Percentiles rank a stretch among this genome's conserved stretches.
Conservation (phyloP, 2,113 vertebrate species). For the Myiozetetes cayanensis region DNA sequence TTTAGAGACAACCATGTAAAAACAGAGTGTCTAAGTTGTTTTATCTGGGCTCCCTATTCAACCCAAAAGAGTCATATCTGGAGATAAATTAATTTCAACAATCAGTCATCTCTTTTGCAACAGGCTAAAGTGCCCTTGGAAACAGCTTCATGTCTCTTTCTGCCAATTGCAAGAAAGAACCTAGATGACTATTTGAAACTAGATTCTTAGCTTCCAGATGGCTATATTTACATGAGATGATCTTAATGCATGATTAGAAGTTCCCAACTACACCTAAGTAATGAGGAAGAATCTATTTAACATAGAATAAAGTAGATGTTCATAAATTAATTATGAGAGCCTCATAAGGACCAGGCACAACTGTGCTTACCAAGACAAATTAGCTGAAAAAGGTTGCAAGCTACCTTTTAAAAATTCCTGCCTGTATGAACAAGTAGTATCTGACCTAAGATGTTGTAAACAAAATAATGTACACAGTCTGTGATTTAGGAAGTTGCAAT, state of each 20-base stretch:
- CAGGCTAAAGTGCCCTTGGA: background rate
- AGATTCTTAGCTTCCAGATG: background rate
- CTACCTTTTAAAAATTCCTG: background rate
- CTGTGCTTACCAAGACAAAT: background rate
- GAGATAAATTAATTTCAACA: background rate
- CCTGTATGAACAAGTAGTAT: background rate
- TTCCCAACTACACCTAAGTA: conserved; percentile 12
- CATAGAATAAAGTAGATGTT: background rate
- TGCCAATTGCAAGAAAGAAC: background rate
- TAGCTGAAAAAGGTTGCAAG: background rate
- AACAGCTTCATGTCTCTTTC: background rate
- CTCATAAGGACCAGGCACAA: background rate
- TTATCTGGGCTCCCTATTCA: background rate
- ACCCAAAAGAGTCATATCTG: background rate
- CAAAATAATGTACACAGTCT: background rate
- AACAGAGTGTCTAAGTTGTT: background rate
- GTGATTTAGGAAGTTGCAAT: background rate
- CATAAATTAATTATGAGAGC: conserved; percentile 23
- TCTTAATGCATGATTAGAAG: conserved; percentile 5
- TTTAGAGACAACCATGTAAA: background rate
- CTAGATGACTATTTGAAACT: background rate
- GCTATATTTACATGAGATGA: conserved; percentile 5
- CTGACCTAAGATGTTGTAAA: background rate
- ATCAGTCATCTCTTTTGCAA: background rate
- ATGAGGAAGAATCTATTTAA: conserved; percentile 31